phyloP scores from a whole-genome alignment of 1,140 invertebrate genomes.

The Adelges cooleyi region DNA sequence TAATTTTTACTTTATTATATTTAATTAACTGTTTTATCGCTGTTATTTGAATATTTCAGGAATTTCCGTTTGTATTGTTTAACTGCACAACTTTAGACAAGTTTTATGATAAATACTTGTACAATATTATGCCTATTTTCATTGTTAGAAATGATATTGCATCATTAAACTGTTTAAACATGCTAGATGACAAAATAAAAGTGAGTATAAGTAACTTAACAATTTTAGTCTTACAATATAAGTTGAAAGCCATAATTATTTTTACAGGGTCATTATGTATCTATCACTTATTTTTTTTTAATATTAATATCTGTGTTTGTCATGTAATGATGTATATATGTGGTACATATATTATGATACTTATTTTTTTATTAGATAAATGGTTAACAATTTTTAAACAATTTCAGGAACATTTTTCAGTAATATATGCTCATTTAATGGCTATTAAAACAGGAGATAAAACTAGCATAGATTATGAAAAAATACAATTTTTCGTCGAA shows the following conservation, averaged over 20 bases:
- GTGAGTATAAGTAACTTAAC: too few relatives aligned
- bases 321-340: too few relatives aligned
- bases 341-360: too few relatives aligned
- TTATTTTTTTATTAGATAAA: too few relatives aligned
- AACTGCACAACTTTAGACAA: neutral
- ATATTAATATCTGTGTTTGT: too few relatives aligned
- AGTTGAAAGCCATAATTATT: too few relatives aligned
- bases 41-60: neutral
- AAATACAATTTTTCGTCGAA: neutral
- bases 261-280: too few relatives aligned
- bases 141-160: conserved; percentile 9
- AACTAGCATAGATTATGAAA: neutral
- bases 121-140: conserved; percentile 11
- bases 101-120: conserved; percentile 6
- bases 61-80: conserved; percentile 19
- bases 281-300: too few relatives aligned
- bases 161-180: neutral
- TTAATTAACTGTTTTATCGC: too few relatives aligned
- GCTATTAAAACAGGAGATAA: neutral
- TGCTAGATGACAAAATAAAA: too few relatives aligned
- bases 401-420: conserved; percentile 14
- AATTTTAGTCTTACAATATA: too few relatives aligned
- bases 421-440: neutral
- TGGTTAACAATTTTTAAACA: too few relatives aligned
- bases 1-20: neutral